Evolutionary conservation across 1,140 invertebrate genomes (phyloP).

Genomic region (Drosophila sp.): DNA sequence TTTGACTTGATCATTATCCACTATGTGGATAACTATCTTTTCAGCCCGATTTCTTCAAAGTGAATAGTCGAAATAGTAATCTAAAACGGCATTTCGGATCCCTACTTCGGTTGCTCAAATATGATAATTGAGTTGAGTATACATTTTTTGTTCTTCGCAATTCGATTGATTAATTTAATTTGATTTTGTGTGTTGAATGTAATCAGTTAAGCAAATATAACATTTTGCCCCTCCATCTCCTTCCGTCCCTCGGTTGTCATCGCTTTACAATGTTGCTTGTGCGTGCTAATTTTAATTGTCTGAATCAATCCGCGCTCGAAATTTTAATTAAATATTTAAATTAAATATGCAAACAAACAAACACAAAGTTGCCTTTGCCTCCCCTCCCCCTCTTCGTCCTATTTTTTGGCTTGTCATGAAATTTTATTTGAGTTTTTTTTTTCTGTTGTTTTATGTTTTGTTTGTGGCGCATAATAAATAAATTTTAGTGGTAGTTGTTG

Average conservation of each 20-base stretch:
- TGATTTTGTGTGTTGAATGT: constrained; percentile 1
- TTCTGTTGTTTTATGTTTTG: constrained; percentile 23
- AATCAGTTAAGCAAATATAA: constrained; percentile 11
- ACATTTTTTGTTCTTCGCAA: not conserved
- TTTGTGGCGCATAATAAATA: constrained; percentile 73
- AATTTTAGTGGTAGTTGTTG: constrained; percentile 59
- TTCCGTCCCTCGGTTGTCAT: not conserved
- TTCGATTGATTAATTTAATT: constrained; percentile 8
- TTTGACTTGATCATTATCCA: too few species aligned
- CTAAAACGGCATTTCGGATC: too few species aligned
- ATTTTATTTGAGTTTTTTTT: constrained; percentile 42
- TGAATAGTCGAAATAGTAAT: too few species aligned
- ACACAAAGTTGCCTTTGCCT: constrained; percentile 8
- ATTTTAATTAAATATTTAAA: constrained; percentile 79
- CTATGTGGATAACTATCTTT: too few species aligned
- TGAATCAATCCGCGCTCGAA: constrained; percentile 77
- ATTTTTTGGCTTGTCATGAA: constrained; percentile 48
- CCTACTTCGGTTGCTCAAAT: too few species aligned
- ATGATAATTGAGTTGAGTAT: too few species aligned
- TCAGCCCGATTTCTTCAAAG: too few species aligned
- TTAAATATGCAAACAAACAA: constrained; percentile 40
- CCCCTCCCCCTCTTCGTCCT: constrained; percentile 19
- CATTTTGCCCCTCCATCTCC: not conserved
- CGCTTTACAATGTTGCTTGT: not conserved
- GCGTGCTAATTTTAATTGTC: constrained; percentile 70